Base-by-base conservation (phyloP, 2,888 invertebrate species). In the Heliconius ismenius region DNA sequence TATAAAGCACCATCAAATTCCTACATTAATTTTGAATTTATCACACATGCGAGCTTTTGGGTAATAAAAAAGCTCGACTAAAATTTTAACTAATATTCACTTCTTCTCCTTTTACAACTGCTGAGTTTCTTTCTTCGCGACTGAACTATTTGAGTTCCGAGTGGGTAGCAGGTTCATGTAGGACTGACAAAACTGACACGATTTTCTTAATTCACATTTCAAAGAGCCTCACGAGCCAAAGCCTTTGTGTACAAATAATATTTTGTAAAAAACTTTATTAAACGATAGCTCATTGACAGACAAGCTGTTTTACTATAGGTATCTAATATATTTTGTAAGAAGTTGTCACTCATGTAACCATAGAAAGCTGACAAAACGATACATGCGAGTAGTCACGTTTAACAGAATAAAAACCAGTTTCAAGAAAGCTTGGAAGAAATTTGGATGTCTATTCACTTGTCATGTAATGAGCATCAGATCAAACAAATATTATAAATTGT, bases 1-100 rank as follows among this genome's bases (percentile, higher is more conserved):
- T 79, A 70, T 76, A 79, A 63, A 75, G 73, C 70, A 77, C 36
- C 77, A 79, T 76, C 39, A 76, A 65, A 79, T 75, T 73, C 36
- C 11, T 74, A 26, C 24, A 49, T 74, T 68, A 75, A 68, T 73
- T 75, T 72, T 67, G 49, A 60, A 54, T 68, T 65, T 54, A 26
- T 39, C 62, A 63, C 26, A 76, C 72, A 76, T 43, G 70, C 77
- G 36, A 76, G 74, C 63, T 73, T 65, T 65, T 15, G 65, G 24
- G 73, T 39, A 39, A 39, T 67, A 67, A 67, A 67, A 67, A 39
- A 15, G 24, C 65, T 67, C 2, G 11, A 4, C 36, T 65, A 6
- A 36, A 39, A 39, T n/a, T 39, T 65, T 36, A 24, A 64, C 32
- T 64, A n/a, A 18, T 28, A n/a, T 67, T 13, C 11, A 65, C 4